These are phyloP conservation scores for Arrhamphus sclerolepis DNA, from an alignment of 2,797 vertebrate species.

Conservation along the genomic window DNA sequence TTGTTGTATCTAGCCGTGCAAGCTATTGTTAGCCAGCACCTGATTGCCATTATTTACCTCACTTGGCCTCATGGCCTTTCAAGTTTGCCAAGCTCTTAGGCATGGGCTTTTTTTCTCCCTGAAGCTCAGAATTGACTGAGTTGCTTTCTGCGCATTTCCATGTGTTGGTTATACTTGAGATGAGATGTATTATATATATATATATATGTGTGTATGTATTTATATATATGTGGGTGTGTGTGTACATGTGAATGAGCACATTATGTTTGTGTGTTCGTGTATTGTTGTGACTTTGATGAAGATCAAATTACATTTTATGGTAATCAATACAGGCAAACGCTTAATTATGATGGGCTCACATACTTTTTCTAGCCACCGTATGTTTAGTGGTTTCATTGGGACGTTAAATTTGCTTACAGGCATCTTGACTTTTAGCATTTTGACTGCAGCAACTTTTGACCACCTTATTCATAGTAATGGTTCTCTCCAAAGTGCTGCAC, in stretches of 20 bases:
- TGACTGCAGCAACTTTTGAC: constrained; percentile 58
- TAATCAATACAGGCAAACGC: too few species aligned
- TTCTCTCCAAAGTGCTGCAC: constrained; percentile 56
- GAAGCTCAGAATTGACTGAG: constrained; percentile 16
- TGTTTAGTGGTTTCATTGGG: constrained; percentile 16
- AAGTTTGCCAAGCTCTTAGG: too few species aligned
- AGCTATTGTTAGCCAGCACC: constrained; percentile 26
- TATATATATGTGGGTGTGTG: too few species aligned
- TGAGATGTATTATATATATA: too few species aligned
- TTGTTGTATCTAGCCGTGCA: constrained; percentile 15
- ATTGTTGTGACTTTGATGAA: too few species aligned
- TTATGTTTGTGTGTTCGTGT: too few species aligned
- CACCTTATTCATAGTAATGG: constrained; percentile 48
- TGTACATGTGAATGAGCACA: too few species aligned
- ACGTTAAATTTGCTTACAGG: constrained; percentile 23
- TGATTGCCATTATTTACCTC: constrained; percentile 34
- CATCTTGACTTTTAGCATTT: constrained; percentile 21
- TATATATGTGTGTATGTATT: too few species aligned
- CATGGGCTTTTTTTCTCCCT: constrained; percentile 16
- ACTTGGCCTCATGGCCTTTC: constrained; percentile 19
- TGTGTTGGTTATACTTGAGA: too few species aligned
- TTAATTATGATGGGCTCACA: neutral
- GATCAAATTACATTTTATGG: too few species aligned
- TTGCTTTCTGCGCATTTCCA: constrained; percentile 18
- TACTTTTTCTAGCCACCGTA: neutral